Conservation (phyloP, 2,797 vertebrate species). For the Lepidocolaptes lacrymiger region DNA sequence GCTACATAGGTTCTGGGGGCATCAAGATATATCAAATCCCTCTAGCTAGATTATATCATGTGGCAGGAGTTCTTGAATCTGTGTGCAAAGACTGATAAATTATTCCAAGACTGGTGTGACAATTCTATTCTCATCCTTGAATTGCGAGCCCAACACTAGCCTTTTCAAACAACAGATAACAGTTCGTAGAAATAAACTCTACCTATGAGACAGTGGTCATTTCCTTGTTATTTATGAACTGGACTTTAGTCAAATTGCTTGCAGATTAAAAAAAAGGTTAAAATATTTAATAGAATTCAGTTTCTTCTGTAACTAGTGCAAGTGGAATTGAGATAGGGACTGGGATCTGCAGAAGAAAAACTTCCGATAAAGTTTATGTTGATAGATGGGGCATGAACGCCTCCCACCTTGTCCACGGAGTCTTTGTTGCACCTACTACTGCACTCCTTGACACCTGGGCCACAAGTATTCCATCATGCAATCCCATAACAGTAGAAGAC, state of each 20-base stretch:
- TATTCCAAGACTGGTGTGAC: not conserved
- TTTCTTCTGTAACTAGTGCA: not conserved
- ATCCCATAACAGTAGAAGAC: not conserved
- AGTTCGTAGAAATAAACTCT: not conserved
- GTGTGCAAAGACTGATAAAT: not conserved
- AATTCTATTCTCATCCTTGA: not conserved
- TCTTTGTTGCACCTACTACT: not conserved
- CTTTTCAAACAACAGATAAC: not conserved
- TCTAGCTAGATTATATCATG: not conserved
- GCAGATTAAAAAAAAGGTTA: not conserved
- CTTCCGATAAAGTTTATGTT: not conserved
- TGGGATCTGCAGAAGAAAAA: not conserved
- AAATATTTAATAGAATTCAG: not conserved
- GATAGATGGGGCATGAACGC: not conserved
- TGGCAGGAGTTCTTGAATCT: not conserved
- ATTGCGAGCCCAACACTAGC: not conserved
- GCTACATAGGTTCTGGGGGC: not conserved
- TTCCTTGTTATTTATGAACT: not conserved
- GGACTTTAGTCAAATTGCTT: not conserved
- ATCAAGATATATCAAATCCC: not conserved
- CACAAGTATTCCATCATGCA: not conserved
- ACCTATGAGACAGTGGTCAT: not conserved
- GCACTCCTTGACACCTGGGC: not conserved
- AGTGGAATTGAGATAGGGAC: not conserved
- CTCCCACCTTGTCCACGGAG: fast-evolving